Conservation (phyloP, 2,113 vertebrate genomes). For the Spheniscus mendiculus region DNA sequence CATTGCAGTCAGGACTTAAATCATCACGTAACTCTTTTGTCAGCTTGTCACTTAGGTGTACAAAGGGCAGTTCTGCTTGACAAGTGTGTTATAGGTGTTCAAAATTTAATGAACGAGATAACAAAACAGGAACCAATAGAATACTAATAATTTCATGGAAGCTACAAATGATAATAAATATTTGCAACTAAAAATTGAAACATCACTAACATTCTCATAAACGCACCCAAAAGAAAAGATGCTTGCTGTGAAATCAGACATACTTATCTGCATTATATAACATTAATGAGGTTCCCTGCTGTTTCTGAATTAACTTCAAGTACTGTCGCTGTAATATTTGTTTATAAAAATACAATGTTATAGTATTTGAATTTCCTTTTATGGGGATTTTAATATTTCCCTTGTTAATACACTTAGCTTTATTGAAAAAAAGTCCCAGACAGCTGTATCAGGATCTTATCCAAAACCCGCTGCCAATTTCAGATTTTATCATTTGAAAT, state of each 20-base stretch:
- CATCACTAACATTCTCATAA: slow-evolving; percentile 44
- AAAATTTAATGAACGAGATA: slow-evolving; percentile 41
- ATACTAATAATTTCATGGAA: slow-evolving; percentile 1
- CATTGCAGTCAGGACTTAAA: not conserved
- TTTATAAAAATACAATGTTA: slow-evolving; percentile 40
- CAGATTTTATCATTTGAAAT: slow-evolving; percentile 34
- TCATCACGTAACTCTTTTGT: not conserved
- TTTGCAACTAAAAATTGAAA: slow-evolving; percentile 49
- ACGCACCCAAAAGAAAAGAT: slow-evolving; percentile 32
- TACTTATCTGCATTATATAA: slow-evolving; percentile 56
- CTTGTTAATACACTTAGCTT: slow-evolving; percentile 54
- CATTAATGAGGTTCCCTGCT: slow-evolving; percentile 40
- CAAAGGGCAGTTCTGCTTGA: slow-evolving; percentile 14
- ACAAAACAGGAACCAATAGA: not conserved
- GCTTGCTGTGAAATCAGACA: slow-evolving; percentile 48
- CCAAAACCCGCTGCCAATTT: slow-evolving; percentile 9
- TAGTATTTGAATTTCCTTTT: slow-evolving; percentile 57
- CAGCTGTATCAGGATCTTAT: slow-evolving; percentile 25
- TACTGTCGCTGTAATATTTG: slow-evolving; percentile 13
- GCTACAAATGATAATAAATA: slow-evolving; percentile 49
- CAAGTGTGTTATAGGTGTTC: not conserved
- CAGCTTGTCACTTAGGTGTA: not conserved
- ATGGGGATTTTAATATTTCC: slow-evolving; percentile 68
- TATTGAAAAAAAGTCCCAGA: slow-evolving; percentile 29
- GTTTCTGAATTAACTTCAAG: slow-evolving; percentile 72